Evolutionary conservation across 2,888 invertebrate species (phyloP), one percentile per base, ranked within the genome.

Genomic region (Zootermopsis nevadensis): DNA sequence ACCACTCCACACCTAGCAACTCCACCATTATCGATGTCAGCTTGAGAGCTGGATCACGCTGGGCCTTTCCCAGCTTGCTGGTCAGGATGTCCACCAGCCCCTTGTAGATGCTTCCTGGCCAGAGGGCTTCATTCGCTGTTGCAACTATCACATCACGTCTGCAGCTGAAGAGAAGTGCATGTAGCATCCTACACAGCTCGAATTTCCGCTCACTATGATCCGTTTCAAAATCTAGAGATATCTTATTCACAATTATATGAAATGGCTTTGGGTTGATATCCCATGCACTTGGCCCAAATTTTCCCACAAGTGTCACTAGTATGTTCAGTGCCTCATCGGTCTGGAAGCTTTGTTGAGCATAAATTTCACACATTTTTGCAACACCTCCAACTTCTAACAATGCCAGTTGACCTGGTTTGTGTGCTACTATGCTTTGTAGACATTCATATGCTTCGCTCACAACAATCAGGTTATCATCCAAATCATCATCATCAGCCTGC

Each of bases 201-300:
- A 98, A 98, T 89, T 98, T 98, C 84, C 95, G 92, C 86, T 97
- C 96, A 1, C 95, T 95, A 86, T 96, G 94, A 89, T 97, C 97
- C 0, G 95, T 95, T 87, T 96, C 95, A 91, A 98, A 97, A 88
- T 97, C 97, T 77, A 96, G 89, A 0, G 96, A 93, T 85, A 97
- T 94, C 90, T 96, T 95, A 87, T 95, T 95, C 69, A 97, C 91
- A 80, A 97, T 91, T 0, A 94, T 93, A 89, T 96, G 95, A 89
- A 97, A 97, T 0, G 95, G 94, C 87, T 94, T 94, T 0, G 95
- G 93, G 88, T 96, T 94, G 85, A 92, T 92, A 85, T 94, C 94
- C 97, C 97, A 97, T 38, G 95, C 94, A 35, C 91, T 89, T 0
- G 93, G 91, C 0, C 96, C 96, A 88, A 95, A 94, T 86, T 93